Evolutionary conservation across 2,888 invertebrate species (phyloP).

Genomic region (Neoitamus cyanurus): DNA sequence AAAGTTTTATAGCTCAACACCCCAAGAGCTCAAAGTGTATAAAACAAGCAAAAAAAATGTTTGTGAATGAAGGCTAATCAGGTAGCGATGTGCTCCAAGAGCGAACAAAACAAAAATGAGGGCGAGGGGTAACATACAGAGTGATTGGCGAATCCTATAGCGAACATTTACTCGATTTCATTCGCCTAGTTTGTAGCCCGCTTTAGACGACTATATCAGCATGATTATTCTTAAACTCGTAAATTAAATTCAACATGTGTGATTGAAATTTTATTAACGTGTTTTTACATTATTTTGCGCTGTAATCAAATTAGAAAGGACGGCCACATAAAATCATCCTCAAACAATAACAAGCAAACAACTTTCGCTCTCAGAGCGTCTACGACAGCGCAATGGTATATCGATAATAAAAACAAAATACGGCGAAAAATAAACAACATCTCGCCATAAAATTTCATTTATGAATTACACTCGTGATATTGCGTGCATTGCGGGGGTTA

Average conservation of each 20-base stretch:
- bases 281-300: background rate
- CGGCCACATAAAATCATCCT: background rate
- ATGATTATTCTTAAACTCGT: too few species aligned
- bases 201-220: too few species aligned
- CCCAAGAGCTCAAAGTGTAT: too few species aligned
- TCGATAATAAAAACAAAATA: background rate
- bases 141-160: too few species aligned
- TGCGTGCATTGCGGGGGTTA: background rate
- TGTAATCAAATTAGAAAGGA: conserved; percentile 6
- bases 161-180: too few species aligned
- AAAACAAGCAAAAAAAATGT: too few species aligned
- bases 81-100: too few species aligned
- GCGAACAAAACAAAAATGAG: too few species aligned
- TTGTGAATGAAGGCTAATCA: too few species aligned
- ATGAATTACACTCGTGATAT: background rate
- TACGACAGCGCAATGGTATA: background rate
- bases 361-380: conserved; percentile 5
- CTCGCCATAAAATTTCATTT: background rate
- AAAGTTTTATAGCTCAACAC: too few species aligned
- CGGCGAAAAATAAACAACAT: background rate
- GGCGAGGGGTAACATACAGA: too few species aligned
- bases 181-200: too few species aligned
- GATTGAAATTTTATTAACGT: background rate
- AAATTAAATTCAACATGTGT: background rate
- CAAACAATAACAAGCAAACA: background rate